A percentile compares a stretch with the other conserved stretches of the same genome.
phyloP scores from a whole-genome alignment of 2,888 invertebrate genomes.

The Sminthurinus aureus region DNA sequence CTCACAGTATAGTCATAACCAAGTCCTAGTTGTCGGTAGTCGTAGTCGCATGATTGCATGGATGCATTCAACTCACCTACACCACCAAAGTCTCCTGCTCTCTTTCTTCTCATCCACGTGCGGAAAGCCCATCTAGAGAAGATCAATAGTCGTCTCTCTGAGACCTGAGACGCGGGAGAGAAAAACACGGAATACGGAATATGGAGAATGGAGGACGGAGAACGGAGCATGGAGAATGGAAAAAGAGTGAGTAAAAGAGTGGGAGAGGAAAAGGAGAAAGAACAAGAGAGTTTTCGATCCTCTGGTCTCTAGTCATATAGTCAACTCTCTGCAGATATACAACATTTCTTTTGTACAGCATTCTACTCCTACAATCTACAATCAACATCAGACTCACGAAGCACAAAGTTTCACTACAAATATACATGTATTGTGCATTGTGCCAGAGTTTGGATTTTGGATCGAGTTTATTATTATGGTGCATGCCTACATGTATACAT shows the following conservation, averaged over 20 bases:
- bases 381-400: no score
- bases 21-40: no score
- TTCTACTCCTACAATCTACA: no score
- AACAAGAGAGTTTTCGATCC: background rate
- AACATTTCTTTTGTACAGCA: background rate
- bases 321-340: background rate
- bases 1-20: constrained; percentile 11
- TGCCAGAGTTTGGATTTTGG: no score
- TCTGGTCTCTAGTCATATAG: background rate
- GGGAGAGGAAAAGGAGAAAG: constrained; percentile 7
- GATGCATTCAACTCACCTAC: background rate
- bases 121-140: constrained; percentile 24
- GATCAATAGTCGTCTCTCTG: constrained; percentile 33
- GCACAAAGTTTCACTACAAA: no score
- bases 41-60: background rate
- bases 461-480: no score
- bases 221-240: background rate
- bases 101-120: constrained; percentile 21
- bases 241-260: no score
- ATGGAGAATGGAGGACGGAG: background rate
- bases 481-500: no score
- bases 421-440: no score
- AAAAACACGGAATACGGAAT: no score
- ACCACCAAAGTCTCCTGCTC: background rate
- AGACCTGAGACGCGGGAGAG: constrained; percentile 26